phyloP scores from a whole-genome alignment of 2,888 invertebrate genomes.

The Ochlodes sylvanus region DNA sequence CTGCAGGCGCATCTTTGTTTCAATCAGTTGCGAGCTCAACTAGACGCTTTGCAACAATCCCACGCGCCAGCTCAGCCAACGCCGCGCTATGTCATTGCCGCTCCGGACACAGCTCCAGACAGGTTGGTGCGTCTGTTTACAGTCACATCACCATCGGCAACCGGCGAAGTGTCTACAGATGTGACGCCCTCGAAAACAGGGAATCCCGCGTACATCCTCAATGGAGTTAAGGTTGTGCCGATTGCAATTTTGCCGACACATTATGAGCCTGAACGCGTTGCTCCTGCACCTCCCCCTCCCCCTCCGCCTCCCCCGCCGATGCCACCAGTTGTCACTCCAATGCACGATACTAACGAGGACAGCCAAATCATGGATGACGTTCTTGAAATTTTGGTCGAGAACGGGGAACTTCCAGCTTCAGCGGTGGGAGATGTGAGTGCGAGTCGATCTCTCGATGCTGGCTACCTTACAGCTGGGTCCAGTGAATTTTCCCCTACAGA shows the following conservation, averaged over 20 bases:
- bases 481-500: conserved; percentile 64
- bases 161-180: conserved; percentile 46
- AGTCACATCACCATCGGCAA: conserved; percentile 58
- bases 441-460: conserved; percentile 68
- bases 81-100: conserved; percentile 65
- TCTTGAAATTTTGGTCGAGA: conserved; percentile 96
- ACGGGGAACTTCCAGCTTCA: conserved; percentile 95
- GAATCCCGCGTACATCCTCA: conserved; percentile 86
- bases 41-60: conserved; percentile 86
- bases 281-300: conserved; percentile 65
- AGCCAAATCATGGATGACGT: conserved; percentile 96
- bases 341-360: conserved; percentile 66
- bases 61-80: conserved; percentile 71
- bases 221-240: conserved; percentile 84
- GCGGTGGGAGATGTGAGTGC: conserved; percentile 88
- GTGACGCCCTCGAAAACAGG: conserved; percentile 54
- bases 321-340: conserved; percentile 47
- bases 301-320: conserved; percentile 65
- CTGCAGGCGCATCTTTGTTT: conserved; percentile 87
- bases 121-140: conserved; percentile 68
- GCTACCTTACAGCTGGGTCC: conserved; percentile 54
- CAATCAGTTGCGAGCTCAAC: conserved; percentile 84
- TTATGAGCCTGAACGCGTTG: conserved; percentile 69
- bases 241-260: conserved; percentile 78
- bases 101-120: conserved; percentile 60